These are phyloP conservation scores for Apodemia hepburni DNA, from an alignment of 2,888 invertebrate genomes.

Conservation along the genomic window DNA sequence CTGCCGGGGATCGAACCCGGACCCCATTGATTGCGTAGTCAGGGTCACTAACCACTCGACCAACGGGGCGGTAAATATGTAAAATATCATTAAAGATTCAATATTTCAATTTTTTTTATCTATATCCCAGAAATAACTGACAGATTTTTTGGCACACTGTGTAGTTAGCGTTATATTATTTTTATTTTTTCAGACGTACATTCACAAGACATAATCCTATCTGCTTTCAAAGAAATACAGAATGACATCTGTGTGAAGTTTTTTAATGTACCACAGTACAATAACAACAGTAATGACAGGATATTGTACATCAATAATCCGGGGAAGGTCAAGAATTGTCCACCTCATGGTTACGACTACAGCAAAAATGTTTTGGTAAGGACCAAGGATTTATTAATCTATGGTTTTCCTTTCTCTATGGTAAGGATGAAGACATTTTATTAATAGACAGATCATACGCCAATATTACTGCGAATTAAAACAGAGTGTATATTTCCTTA, in stretches of 20 bases:
- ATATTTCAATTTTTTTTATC: too few relatives aligned
- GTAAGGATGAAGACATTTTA: too few relatives aligned
- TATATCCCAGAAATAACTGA: background rate
- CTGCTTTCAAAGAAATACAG: constrained; percentile 43
- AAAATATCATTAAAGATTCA: too few relatives aligned
- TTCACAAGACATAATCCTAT: constrained; percentile 55
- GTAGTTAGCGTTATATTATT: background rate
- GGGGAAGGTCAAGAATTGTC: constrained; percentile 49
- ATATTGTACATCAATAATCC: constrained; percentile 55
- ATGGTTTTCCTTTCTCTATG: too few relatives aligned
- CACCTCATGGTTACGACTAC: constrained; percentile 42
- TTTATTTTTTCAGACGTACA: constrained; percentile 44
- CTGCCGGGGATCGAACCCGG: too few relatives aligned
- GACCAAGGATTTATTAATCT: too few relatives aligned
- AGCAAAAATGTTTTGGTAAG: constrained; percentile 49
- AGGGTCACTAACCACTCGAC: too few relatives aligned
- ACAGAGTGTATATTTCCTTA: too few relatives aligned
- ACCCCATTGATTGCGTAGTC: too few relatives aligned
- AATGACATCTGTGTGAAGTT: constrained; percentile 61
- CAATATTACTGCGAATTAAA: too few relatives aligned
- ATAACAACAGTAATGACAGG: constrained; percentile 36
- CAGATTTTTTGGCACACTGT: background rate
- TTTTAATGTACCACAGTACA: constrained; percentile 45
- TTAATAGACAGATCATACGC: too few relatives aligned
- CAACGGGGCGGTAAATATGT: too few relatives aligned